Base-by-base conservation (phyloP, 2,113 vertebrate genomes). In the Dendrocopos noguchii region DNA sequence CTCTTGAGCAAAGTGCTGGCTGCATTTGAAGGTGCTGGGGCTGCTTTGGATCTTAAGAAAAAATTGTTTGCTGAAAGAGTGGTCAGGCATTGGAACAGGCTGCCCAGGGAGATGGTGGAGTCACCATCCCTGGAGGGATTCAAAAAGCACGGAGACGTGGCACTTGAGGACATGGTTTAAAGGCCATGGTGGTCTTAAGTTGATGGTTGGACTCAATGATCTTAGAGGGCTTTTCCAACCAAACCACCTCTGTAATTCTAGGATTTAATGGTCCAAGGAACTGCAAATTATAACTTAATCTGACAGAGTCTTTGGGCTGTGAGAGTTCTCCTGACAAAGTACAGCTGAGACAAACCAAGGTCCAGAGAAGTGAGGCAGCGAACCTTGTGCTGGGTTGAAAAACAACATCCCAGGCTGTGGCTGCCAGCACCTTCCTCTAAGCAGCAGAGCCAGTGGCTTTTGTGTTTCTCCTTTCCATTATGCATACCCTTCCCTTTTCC, bases 391-490 rank as follows among this genome's bases (percentile, higher is more conserved):
- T 14, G 64, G 77, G 94, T 75, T 87, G 80, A 0, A 44, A 79
- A 89, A 44, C 70, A 72, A 7, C 44, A 77, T 12, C 55, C 75
- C 86, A 84, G 68, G 29, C 80, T 64, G 3, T 17, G 11, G 52
- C 88, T 84, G 84, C 78, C 73, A 66, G 76, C 5, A 14, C 90
- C 90, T 44, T 24, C 55, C 77, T 60, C 76, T 34, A 78, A 29
- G 70, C 84, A 53, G 84, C 1, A 22, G 84, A 2, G 75, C 52
- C 39, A 0, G 78, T 89, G 84, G 92, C 93, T 96, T 95, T 94
- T 96, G 93, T 95, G 91, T 84, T 81, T 76, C 91, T 94, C 93
- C 92, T 96, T 93, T 91, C 96, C 94, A 97, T 97, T 97, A 96
- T 97, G 92, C 90, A 96, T 96, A 84, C 89, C 94, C 95, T 95